Base-by-base conservation (phyloP, 2,113 vertebrate genomes). In the Gambusia affinis region DNA sequence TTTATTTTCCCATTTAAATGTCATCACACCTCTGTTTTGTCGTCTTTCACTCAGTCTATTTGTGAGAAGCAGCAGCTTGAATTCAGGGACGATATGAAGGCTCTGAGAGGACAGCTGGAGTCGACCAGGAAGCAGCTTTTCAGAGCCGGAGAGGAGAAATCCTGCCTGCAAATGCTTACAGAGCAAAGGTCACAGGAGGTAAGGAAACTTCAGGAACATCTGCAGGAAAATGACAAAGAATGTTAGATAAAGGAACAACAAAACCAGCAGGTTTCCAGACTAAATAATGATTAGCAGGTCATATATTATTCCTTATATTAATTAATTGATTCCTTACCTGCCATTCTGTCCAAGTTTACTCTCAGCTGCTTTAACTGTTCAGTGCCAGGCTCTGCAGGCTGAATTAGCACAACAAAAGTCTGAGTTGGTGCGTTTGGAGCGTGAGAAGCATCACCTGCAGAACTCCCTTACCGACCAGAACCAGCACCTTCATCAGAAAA, bases 391-490 rank as follows among this genome's bases (percentile, higher is more conserved):
- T 0, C 42, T 92, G 37, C 91, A 88, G 95, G 77, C 92, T 84
- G 86, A 93, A 90, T 82, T 85, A 75, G 84, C 93, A 75, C 81
- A 89, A 35, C 81, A 94, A 33, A 94, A 95, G 82, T 87, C 90
- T 68, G 85, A 83, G 35, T 67, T 95, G 84, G 91, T 85, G 3
- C 54, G 92, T 51, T 51, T 95, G 70, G 95, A 96, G 60, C 72
- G 91, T 30, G 93, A 96, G 28, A 95, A 88, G 67, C 44, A 67
- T 66, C 90, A 92, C 69, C 89, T 95, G 51, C 85, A 93, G 51
- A 93, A 91, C 4, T 84, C 83, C 0, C 89, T 93, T 73, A 88
- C 91, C 0, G 79, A 95, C 75, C 93, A 92, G 64, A 89, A 92
- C 28, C 88, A 64, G 8, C 85, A 73, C 0, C 64, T 95, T 63